A percentile compares a stretch with the other conserved stretches of the same genome.
phyloP scores from a whole-genome alignment of 2,113 vertebrate genomes.

The Anser cygnoides region DNA sequence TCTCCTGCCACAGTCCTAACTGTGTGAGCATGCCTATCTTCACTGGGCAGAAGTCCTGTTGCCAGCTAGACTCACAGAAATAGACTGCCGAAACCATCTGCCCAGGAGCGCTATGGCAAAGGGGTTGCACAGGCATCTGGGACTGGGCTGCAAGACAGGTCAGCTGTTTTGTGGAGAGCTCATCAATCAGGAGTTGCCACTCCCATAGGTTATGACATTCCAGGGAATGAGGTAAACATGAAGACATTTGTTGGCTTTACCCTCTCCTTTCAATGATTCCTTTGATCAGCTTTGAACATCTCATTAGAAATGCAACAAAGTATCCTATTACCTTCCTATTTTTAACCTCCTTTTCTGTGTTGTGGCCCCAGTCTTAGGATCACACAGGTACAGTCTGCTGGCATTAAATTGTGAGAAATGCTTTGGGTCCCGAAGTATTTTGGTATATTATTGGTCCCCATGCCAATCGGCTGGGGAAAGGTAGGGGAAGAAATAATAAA shows the following conservation, averaged over 20 bases:
- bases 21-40: not conserved
- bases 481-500: not conserved
- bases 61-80: conserved; percentile 33
- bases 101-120: not conserved
- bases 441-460: too few relatives aligned
- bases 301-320: not conserved
- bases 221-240: not conserved
- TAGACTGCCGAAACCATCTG: not conserved
- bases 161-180: not conserved
- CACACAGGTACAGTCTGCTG: not conserved
- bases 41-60: conserved; percentile 32
- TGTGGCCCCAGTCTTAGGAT: not conserved
- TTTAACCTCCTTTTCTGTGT: not conserved
- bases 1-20: not conserved
- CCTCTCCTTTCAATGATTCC: not conserved
- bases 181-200: conserved; percentile 8
- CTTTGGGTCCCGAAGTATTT: not conserved
- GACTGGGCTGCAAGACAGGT: not conserved
- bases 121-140: not conserved
- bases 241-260: not conserved
- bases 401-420: not conserved
- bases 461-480: not conserved
- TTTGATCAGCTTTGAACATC: not conserved
- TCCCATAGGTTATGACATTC: conserved; percentile 4
- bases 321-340: not conserved